Evolutionary conservation across 2,888 invertebrate species (phyloP).

Genomic region (Nomada ferruginata): DNA sequence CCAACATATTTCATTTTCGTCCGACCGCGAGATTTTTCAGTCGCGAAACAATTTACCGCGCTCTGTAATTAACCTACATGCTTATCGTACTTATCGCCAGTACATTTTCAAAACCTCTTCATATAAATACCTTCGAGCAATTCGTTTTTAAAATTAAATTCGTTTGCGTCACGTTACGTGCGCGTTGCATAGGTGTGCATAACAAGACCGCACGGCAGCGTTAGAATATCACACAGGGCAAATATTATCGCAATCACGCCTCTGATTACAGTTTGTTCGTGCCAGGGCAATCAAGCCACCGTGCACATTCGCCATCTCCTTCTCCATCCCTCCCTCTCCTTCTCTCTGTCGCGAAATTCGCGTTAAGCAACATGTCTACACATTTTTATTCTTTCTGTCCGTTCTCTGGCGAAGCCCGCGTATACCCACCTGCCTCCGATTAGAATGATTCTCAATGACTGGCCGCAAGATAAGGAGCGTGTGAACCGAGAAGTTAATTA

Average conservation of each 20-base stretch:
- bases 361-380: neutral
- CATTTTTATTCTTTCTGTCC: neutral
- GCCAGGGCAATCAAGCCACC: slow-evolving; percentile 29
- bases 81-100: too few relatives aligned
- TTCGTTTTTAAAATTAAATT: neutral
- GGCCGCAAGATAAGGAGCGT: slow-evolving; percentile 27
- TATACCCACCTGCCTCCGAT: neutral
- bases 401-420: neutral
- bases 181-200: neutral
- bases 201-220: slow-evolving; percentile 24
- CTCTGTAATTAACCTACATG: too few relatives aligned
- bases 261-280: slow-evolving; percentile 54
- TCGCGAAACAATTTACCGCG: too few relatives aligned
- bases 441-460: slow-evolving; percentile 26
- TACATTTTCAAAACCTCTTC: too few relatives aligned
- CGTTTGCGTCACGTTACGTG: neutral
- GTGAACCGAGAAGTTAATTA: slow-evolving; percentile 40
- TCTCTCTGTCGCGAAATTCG: slow-evolving; percentile 19
- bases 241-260: slow-evolving; percentile 59
- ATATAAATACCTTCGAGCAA: too few relatives aligned
- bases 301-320: slow-evolving; percentile 1
- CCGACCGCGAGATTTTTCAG: too few relatives aligned
- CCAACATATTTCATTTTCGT: too few relatives aligned
- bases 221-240: slow-evolving; percentile 50
- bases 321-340: neutral